Evolutionary conservation across 2,797 vertebrate species (phyloP), one percentile per base, ranked within the genome.

Genomic region (Yasuhikotakia modesta): DNA sequence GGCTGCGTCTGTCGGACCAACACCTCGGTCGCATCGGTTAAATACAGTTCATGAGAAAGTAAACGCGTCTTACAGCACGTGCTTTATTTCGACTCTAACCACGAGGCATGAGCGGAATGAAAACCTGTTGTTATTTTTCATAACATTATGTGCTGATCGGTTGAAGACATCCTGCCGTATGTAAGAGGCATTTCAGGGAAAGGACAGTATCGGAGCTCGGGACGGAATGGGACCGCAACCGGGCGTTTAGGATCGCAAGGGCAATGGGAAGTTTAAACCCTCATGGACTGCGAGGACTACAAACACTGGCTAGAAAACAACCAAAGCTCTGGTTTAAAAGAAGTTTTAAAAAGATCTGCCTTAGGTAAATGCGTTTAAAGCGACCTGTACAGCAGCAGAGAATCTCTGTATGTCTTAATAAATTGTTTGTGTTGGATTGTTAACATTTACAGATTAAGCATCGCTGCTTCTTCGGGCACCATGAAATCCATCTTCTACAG

Each of bases 401-500:
- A 5, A 35, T 32, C 11, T 43, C 6, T 63, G 32, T 39, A 79
- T 68, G 24, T 2, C 14, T 5, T 60, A 32, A 61, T 35, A n/a
- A 39, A 63, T 53, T 68, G 70, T 53, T 52, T 35, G 16, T 60
- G 43, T 71, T 70, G 79, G 81, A 81, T 52, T 45, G 72, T 55
- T 82, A 55, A 72, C 43, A 27, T 67, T 3, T 30, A 39, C 65
- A 50, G 22, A 32, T 67, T 65, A 64, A 14, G 63, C 73, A 61
- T 50, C 45, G 22, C 35, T 39, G 35, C 45, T 55, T 76, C 64
- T 50, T 73, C 60, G 17, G 48, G n/a, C 89, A 88, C 88, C 85
- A 96, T 97, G 96, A 98, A 96, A 92, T 96, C 95, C 1, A 85
- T 93, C 80, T 91, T 96, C 69, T 93, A 95, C 84, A 95, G 94